These are phyloP conservation scores for Megaleporinus macrocephalus DNA, from an alignment of 2,113 vertebrate species.

Conservation along the genomic window DNA sequence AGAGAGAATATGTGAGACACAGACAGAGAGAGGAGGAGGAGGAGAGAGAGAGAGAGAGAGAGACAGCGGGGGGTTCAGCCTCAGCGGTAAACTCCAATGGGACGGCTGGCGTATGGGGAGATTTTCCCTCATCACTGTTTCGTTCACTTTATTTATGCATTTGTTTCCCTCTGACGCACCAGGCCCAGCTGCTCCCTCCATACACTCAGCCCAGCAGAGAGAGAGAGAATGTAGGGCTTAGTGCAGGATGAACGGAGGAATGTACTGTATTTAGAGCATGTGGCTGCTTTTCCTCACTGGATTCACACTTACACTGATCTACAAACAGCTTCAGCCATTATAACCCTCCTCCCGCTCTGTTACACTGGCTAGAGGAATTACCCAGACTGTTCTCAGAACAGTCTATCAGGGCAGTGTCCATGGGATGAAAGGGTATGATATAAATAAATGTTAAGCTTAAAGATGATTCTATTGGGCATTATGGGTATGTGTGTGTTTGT, in stretches of 20 bases:
- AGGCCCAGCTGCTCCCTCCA: slow-evolving; percentile 6
- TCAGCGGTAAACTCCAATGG: slow-evolving; percentile 20
- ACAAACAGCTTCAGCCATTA: not conserved
- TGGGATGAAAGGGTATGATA: not conserved
- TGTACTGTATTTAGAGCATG: not conserved
- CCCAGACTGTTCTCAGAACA: not conserved
- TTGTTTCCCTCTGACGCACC: slow-evolving; percentile 8
- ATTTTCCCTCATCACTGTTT: not conserved
- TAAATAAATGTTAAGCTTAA: not conserved
- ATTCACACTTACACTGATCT: not conserved
- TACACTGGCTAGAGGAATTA: not conserved
- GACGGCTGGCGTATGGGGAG: not conserved
- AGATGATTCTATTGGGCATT: not conserved
- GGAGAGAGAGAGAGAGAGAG: not conserved
- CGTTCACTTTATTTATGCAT: slow-evolving; percentile 8
- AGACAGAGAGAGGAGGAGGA: not conserved
- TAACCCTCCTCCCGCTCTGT: not conserved
- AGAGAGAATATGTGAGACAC: not conserved
- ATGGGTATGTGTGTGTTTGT: not conserved
- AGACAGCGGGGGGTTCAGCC: not conserved
- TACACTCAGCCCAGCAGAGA: not conserved
- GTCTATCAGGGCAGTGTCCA: not conserved
- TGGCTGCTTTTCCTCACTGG: not conserved
- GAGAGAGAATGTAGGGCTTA: not conserved
- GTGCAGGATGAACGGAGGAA: not conserved